Conservation (phyloP, 1,140 invertebrate species). For the Drosophila ohnishii region DNA sequence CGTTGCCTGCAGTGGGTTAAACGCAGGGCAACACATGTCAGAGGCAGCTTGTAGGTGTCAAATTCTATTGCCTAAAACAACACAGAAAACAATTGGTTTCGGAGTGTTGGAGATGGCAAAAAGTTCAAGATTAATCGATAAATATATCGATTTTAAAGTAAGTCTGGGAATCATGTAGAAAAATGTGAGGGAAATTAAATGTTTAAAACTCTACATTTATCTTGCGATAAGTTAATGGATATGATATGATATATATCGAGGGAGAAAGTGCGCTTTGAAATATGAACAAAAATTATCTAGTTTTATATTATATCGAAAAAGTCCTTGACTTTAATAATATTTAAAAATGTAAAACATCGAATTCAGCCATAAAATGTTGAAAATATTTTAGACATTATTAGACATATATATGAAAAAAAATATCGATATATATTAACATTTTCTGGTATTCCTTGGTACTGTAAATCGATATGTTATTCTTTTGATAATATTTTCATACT, state of each 20-base stretch:
- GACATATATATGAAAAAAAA: too few relatives aligned
- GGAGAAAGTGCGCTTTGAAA: neutral
- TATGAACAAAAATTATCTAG: neutral
- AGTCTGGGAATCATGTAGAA: too few relatives aligned
- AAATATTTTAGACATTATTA: too few relatives aligned
- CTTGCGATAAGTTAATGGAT: neutral
- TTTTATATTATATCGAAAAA: neutral
- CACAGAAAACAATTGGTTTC: neutral
- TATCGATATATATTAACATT: too few relatives aligned
- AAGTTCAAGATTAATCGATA: neutral
- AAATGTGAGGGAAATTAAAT: too few relatives aligned
- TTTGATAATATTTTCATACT: too few relatives aligned
- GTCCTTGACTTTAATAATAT: neutral
- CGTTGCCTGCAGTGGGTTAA: constrained; percentile 33
- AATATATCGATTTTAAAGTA: neutral
- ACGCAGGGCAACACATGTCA: constrained; percentile 51
- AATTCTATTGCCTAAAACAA: constrained; percentile 46
- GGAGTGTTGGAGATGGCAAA: neutral
- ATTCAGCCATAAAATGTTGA: too few relatives aligned
- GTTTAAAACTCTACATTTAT: neutral
- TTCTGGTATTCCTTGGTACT: too few relatives aligned
- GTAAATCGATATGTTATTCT: too few relatives aligned
- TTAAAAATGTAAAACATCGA: neutral
- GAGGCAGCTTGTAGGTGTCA: constrained; percentile 59
- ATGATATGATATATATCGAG: neutral